These are phyloP conservation scores for Holotrichia oblita DNA, from an alignment of 1,140 invertebrate genomes.

Conservation along the genomic window DNA sequence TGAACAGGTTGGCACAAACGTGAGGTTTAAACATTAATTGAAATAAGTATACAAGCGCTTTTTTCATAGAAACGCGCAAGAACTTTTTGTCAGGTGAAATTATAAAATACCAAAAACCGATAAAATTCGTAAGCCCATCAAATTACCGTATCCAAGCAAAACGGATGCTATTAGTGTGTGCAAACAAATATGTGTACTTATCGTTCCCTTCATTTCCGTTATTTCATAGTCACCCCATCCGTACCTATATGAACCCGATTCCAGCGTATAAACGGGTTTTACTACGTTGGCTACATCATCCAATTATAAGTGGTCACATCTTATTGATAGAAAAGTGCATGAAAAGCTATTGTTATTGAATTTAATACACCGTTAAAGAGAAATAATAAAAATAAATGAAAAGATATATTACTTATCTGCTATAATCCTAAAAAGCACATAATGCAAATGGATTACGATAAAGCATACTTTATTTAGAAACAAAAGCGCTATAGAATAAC, in stretches of 20 bases:
- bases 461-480: background rate
- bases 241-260: background rate
- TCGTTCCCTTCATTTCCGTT: background rate
- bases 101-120: background rate
- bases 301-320: background rate
- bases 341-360: background rate
- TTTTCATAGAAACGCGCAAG: no score
- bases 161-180: background rate
- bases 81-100: no score
- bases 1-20: no score
- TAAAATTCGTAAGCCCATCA: background rate
- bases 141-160: background rate
- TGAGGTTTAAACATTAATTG: no score
- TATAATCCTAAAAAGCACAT: background rate
- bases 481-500: no score
- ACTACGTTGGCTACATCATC: background rate
- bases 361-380: background rate
- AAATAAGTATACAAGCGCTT: no score
- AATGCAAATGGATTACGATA: background rate
- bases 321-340: background rate
- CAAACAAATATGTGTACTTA: background rate
- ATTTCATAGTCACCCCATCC: conserved; percentile 10
- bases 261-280: background rate
- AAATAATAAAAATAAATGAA: no score
- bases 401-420: background rate